Percentiles rank a stretch among this genome's conserved stretches.
Conservation (phyloP, 2,113 vertebrate species). For the Galeopterus variegatus region DNA sequence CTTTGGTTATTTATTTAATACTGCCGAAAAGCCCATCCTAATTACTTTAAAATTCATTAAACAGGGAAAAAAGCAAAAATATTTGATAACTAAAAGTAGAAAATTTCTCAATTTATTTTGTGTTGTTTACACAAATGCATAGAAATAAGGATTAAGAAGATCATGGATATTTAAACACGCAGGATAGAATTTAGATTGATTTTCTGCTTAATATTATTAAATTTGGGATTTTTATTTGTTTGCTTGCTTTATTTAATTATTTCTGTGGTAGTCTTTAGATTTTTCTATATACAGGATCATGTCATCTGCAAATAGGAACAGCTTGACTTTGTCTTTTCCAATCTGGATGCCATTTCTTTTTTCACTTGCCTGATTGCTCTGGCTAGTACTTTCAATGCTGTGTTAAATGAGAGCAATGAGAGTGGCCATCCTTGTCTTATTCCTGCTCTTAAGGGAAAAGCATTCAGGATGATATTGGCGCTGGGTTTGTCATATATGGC, state of each 20-base stretch:
- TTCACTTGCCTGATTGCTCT: too few species aligned
- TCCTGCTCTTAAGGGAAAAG: too few species aligned
- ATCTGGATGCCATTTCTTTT: too few species aligned
- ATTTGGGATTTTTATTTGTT: background rate
- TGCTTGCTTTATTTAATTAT: background rate
- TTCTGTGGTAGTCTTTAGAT: background rate
- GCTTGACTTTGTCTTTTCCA: too few species aligned
- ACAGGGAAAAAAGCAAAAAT: background rate
- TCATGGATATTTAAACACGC: background rate
- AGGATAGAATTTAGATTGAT: background rate
- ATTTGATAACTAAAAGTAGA: background rate
- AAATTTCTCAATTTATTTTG: background rate
- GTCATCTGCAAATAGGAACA: too few species aligned
- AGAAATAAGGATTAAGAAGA: background rate
- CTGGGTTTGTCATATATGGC: too few species aligned
- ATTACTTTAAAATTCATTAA: background rate
- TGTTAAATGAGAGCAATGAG: too few species aligned
- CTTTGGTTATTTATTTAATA: background rate
- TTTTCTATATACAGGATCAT: too few species aligned
- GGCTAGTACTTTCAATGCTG: too few species aligned
- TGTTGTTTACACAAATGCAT: background rate
- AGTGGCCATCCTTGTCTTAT: too few species aligned
- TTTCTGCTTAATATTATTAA: background rate
- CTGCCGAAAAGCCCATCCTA: background rate
- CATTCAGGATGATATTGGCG: too few species aligned